phyloP scores from a whole-genome alignment of 2,113 vertebrate genomes.

The Natator depressus region DNA sequence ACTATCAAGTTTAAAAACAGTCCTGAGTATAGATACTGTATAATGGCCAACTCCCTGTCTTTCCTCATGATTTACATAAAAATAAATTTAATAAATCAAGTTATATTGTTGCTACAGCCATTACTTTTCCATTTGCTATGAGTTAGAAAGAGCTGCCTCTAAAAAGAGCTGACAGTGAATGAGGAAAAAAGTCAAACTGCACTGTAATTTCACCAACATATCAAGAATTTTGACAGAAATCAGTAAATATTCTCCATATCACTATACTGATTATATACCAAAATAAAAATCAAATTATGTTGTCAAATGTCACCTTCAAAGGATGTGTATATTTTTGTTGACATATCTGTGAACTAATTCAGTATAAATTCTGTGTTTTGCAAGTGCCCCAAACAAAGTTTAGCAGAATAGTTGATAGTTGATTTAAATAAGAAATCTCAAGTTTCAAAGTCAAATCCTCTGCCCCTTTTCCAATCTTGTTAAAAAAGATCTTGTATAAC shows the following conservation, averaged over 20 bases:
- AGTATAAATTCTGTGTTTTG: rapidly evolving
- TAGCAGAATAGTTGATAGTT: not conserved
- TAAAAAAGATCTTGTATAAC: rapidly evolving
- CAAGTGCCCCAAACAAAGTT: not conserved
- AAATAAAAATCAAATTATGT: not conserved
- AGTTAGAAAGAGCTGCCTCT: not conserved
- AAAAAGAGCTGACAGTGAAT: not conserved
- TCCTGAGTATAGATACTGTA: not conserved
- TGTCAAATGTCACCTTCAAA: not conserved
- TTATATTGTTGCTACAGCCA: not conserved
- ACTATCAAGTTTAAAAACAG: not conserved
- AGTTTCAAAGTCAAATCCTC: not conserved
- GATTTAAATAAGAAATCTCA: not conserved
- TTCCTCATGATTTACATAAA: not conserved
- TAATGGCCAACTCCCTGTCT: not conserved
- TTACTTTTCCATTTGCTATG: not conserved
- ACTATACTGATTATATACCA: not conserved
- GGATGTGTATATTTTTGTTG: not conserved
- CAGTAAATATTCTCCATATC: not conserved
- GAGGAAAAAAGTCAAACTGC: not conserved
- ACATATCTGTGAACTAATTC: not conserved
- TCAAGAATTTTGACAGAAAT: not conserved
- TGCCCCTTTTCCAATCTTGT: not conserved
- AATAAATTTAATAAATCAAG: not conserved
- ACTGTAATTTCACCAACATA: not conserved